Percentiles rank a stretch among this genome's conserved stretches.
Evolutionary conservation across 1,140 invertebrate genomes (phyloP).

Genomic region (Nasonia vitripennis): DNA sequence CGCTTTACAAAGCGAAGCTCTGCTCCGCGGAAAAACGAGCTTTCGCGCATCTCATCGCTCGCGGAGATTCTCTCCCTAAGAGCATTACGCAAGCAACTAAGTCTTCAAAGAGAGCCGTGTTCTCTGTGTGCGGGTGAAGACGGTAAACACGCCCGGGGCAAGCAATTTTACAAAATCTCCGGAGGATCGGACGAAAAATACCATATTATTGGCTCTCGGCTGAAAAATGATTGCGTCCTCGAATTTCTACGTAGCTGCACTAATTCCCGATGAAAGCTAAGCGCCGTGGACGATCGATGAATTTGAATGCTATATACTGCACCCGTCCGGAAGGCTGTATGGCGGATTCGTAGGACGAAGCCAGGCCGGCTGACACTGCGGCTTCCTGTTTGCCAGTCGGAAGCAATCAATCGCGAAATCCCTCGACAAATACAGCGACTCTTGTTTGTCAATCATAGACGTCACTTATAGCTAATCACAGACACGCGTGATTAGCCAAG

Average conservation of each 20-base stretch:
- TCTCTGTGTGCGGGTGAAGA: background rate
- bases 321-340: too few relatives aligned
- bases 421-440: conserved; percentile 59
- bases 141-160: background rate
- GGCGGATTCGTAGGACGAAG: background rate
- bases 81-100: conserved; percentile 23
- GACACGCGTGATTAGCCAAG: conserved; percentile 55
- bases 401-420: conserved; percentile 69
- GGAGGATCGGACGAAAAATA: background rate
- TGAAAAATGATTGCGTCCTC: background rate
- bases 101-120: background rate
- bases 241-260: background rate
- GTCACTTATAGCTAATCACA: conserved; percentile 53
- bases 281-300: background rate
- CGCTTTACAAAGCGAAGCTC: background rate
- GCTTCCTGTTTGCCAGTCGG: conserved; percentile 65
- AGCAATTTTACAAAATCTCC: conserved; percentile 12
- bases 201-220: too few relatives aligned
- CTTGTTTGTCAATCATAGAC: conserved; percentile 65
- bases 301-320: background rate
- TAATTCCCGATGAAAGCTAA: background rate
- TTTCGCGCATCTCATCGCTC: background rate
- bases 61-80: conserved; percentile 22
- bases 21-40: background rate
- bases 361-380: background rate